Base-by-base conservation (phyloP, 2,888 invertebrate species). In the Agonopterix arenella region DNA sequence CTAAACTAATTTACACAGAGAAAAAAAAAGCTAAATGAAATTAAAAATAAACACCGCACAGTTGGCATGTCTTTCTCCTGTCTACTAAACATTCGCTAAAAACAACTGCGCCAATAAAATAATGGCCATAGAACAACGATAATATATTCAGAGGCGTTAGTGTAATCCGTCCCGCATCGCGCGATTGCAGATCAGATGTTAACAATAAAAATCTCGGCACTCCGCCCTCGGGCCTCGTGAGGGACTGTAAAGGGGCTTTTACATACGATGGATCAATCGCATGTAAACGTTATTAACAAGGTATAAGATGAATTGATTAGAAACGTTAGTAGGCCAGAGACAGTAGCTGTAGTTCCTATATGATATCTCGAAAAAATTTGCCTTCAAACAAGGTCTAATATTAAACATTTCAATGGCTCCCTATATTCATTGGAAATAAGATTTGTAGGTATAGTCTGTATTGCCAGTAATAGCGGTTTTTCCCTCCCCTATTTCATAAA, bases 181-280 rank as follows among this genome's bases (percentile, higher is more conserved):
- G 66, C 64, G 58, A 57, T 66, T 64, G 69, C 73, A 28, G 28
- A 28, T 75, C 73, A 69, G 70, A 73, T 67, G 67, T 55, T 75
- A 65, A 77, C 74, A 84, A 83, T 80, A 74, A 76, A 80, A 84
- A 84, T 83, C 78, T 72, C 73, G 46, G 64, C 68, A 71, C 71
- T 73, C 5, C 62, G 48, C 62, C 59, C 63, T 60, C 56, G 42
- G 28, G 28, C 48, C 18, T 54, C 46, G 46, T 50, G 55, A 52
- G 59, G 59, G 61, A 52, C 44, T 38, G 16, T 47, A 47, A 52
- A 46, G 54, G 48, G 11, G 46, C 8, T 11, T 47, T 13, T 38
- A 46, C 46, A 46, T 28, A 28, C 28, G 28, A 28, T 28, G 28
- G 28, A 28, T 28, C 1, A 28, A 28, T 28, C 28, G 28, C 28